Conservation (phyloP, 2,113 vertebrate genomes). For the Passer montanus region DNA sequence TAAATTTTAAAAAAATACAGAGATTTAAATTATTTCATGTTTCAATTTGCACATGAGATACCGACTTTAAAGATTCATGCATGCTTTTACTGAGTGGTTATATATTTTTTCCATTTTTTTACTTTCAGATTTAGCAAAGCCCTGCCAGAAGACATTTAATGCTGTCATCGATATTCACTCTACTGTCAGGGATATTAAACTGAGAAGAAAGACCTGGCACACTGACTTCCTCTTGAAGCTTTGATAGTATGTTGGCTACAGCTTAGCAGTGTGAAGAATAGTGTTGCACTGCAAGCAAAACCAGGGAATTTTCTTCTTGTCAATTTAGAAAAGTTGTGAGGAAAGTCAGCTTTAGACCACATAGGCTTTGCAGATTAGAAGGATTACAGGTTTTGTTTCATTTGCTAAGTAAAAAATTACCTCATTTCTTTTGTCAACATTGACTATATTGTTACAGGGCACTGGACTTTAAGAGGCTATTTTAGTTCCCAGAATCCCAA, state of each 20-base stretch:
- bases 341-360: background rate
- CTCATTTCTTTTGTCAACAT: background rate
- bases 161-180: slow-evolving; percentile 30
- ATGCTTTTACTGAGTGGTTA: background rate
- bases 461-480: background rate
- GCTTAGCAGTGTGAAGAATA: slow-evolving; percentile 34
- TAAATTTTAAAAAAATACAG: background rate
- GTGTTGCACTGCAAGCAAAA: slow-evolving; percentile 37
- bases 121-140: slow-evolving; percentile 8
- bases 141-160: slow-evolving; percentile 27
- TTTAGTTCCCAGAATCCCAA: background rate
- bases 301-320: background rate
- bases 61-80: background rate
- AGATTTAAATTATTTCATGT: slow-evolving; percentile 5
- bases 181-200: slow-evolving; percentile 38
- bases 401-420: background rate
- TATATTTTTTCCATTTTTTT: background rate
- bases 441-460: background rate
- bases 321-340: background rate
- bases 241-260: slow-evolving; percentile 25
- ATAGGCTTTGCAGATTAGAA: background rate
- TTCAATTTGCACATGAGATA: background rate
- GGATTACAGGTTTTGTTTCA: background rate
- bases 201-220: slow-evolving; percentile 32
- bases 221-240: slow-evolving; percentile 37